phyloP scores from a whole-genome alignment of 2,113 vertebrate species.

The Bungarus multicinctus region DNA sequence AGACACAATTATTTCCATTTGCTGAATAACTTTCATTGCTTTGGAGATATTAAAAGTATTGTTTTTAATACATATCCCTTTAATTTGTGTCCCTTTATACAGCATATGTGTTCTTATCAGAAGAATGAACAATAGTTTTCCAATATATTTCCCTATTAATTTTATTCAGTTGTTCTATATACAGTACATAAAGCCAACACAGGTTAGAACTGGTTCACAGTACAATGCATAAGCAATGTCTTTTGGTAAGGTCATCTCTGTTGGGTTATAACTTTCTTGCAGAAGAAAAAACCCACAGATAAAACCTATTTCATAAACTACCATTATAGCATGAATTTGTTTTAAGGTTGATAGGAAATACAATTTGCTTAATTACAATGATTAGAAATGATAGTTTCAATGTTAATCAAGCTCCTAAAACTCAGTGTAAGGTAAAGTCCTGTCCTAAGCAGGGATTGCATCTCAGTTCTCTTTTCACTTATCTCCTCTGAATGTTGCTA shows the following conservation, averaged over 20 bases:
- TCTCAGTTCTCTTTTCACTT: neutral
- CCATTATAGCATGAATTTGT: conserved; percentile 21
- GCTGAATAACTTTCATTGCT: neutral
- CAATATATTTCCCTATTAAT: neutral
- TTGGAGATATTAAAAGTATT: neutral
- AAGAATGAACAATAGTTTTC: neutral
- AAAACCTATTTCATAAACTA: neutral
- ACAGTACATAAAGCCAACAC: neutral
- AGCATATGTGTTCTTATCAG: neutral
- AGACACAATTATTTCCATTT: neutral
- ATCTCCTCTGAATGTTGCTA: neutral
- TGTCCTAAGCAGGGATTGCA: neutral
- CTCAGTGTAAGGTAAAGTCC: neutral
- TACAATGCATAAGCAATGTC: neutral
- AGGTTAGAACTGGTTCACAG: rapidly evolving
- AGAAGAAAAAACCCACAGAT: neutral
- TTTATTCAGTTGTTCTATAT: conserved; percentile 5
- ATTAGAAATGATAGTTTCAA: neutral
- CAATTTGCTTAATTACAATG: conserved; percentile 30
- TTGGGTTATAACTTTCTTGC: neutral
- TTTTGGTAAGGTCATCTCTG: conserved; percentile 5
- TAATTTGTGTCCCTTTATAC: neutral
- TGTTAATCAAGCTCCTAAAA: neutral
- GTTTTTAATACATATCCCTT: neutral
- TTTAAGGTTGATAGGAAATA: neutral